These are phyloP conservation scores for Conger conger DNA, from an alignment of 2,113 vertebrate genomes.

Conservation along the genomic window DNA sequence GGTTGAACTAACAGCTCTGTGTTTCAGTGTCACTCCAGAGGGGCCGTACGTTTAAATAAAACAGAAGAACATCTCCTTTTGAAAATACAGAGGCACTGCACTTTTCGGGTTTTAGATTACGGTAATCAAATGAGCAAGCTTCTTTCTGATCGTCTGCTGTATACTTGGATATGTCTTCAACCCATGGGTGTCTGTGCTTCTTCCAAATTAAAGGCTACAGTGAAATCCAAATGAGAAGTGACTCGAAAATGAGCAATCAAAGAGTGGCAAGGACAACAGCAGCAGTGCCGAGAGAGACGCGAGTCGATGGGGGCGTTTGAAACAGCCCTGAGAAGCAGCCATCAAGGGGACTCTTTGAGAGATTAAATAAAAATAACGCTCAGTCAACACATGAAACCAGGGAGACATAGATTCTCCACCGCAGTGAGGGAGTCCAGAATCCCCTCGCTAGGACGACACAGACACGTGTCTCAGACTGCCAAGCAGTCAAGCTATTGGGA, in stretches of 20 bases:
- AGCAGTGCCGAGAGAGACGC: neutral
- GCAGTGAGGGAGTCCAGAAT: neutral
- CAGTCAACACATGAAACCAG: neutral
- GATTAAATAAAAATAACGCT: neutral
- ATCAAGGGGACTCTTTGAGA: neutral
- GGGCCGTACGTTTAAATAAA: neutral
- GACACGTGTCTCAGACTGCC: neutral
- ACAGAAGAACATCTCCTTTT: too few species aligned
- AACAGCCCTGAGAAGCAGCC: neutral
- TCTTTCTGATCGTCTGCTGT: slow-evolving; percentile 17
- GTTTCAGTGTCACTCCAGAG: slow-evolving; percentile 14
- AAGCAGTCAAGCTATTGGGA: neutral
- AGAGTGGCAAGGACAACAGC: neutral
- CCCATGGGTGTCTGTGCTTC: neutral
- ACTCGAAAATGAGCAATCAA: neutral
- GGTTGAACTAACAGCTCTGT: slow-evolving; percentile 19
- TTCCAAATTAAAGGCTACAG: neutral
- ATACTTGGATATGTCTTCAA: neutral
- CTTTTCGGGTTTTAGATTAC: neutral
- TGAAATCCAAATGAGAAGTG: neutral
- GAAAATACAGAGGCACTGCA: neutral
- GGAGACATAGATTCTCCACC: neutral
- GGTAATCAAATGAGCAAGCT: neutral
- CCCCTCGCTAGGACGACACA: neutral
- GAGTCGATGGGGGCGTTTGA: neutral